Base-by-base conservation (phyloP, 1,140 invertebrate genomes). In the Bombus polaris region DNA sequence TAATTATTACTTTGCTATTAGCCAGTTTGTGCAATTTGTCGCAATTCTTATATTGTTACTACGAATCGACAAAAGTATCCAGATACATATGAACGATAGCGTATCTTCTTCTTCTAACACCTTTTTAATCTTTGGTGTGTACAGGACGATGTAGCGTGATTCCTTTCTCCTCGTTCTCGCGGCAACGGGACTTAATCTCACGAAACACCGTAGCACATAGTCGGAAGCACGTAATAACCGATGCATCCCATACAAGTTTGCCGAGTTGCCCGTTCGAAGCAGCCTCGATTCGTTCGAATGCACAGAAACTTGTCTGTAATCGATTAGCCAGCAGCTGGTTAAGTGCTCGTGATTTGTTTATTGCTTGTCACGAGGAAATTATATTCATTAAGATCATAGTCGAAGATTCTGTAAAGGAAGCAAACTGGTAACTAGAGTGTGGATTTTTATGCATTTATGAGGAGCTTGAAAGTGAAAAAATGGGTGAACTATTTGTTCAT, bases 211-310 rank as follows among this genome's bases (percentile, higher is more conserved):
- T 72, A 57, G 72, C 77, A 74, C 70, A 32, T 85, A 80, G 57
- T 71, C 57, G 79, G 80, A 85, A 83, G 78, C 82, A 68, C 88
- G 53, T 81, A 85, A 85, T 86, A 81, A 72, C 57, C 87, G 59
- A 81, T 44, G 73, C 32, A 74, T 82, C 70, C 72, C 47, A 37
- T 80, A 53, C 77, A 77, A 87, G 72, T 77, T 59, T 77, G 15
- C 5, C 12, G 8, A 1, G 73, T 85, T 80, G 76, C 68, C 44
- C 22, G 62, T 70, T 53, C 39, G 28, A 37, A 68, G 72, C 53
- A 68, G n/a, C 42, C 53, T 73, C 25, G 42, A 77, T 53, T 77
- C 35, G 74, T 83, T 77, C 32, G 65, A 68, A 77, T n/a, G 37
- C 8, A 53, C 25, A 37, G 44, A 79, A 79, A 84, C 74, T 71